phyloP scores from a whole-genome alignment of 2,888 invertebrate species.

The Eupithecia vulgata region DNA sequence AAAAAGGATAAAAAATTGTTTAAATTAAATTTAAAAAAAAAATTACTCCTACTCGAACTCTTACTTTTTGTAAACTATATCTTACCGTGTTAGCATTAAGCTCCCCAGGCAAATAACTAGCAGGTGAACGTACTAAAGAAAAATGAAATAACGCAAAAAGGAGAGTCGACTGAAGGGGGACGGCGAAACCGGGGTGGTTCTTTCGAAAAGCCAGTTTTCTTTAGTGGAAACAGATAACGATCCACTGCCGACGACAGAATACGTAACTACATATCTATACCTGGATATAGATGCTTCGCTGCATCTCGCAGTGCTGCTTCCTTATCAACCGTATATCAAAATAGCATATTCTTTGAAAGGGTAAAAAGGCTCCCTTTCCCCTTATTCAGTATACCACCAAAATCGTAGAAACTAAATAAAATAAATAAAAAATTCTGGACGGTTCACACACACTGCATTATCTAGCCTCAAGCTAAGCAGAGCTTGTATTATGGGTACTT shows the following conservation, averaged over 20 bases:
- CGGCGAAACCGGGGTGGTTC: slow-evolving; percentile 74
- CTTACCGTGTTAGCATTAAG: slow-evolving; percentile 56
- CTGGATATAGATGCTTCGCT: slow-evolving; percentile 45
- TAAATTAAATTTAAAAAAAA: no score
- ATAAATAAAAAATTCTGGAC: no score
- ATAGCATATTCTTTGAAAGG: slow-evolving; percentile 65
- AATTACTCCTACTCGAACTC: no score
- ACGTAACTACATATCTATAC: slow-evolving; percentile 76
- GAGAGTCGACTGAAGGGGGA: slow-evolving; percentile 68
- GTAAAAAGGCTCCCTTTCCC: slow-evolving; percentile 52
- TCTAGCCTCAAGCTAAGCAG: no score
- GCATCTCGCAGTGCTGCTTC: slow-evolving; percentile 63
- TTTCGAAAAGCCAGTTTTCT: slow-evolving; percentile 83
- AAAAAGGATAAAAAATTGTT: background rate
- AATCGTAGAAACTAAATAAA: background rate
- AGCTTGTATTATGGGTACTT: no score
- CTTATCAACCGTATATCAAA: slow-evolving; percentile 72
- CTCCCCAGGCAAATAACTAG: slow-evolving; percentile 77
- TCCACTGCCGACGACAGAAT: slow-evolving; percentile 82
- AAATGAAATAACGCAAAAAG: slow-evolving; percentile 83
- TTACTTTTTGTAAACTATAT: background rate
- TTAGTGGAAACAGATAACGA: slow-evolving; percentile 84
- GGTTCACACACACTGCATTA: no score
- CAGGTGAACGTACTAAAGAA: slow-evolving; percentile 81
- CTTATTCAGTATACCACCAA: background rate